Percentiles rank a stretch among this genome's conserved stretches.
Conservation (phyloP, 1,140 invertebrate genomes). For the Helicoverpa armigera region DNA sequence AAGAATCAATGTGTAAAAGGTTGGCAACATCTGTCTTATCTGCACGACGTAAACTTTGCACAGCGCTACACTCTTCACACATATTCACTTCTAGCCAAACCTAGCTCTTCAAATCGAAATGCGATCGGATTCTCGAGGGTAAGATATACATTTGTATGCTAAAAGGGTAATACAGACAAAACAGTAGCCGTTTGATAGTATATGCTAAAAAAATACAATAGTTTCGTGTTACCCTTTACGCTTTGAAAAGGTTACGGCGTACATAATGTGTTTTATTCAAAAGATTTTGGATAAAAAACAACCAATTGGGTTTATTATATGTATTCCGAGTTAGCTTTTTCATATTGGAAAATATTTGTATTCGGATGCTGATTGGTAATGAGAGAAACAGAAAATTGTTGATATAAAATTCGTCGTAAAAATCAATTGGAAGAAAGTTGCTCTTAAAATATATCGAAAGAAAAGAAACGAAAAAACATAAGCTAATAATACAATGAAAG, state of each 20-base stretch:
- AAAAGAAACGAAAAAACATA: not conserved
- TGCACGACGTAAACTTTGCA: constrained; percentile 18
- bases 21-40: constrained; percentile 41
- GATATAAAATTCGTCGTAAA: constrained; percentile 8
- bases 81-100: constrained; percentile 40
- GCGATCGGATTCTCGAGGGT: constrained; percentile 42
- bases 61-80: constrained; percentile 20
- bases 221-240: constrained; percentile 35
- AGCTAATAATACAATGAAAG: not conserved
- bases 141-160: constrained; percentile 48
- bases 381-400: not conserved
- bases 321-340: not conserved
- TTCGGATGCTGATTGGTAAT: not conserved
- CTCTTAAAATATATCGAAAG: not conserved
- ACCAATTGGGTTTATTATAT: constrained; percentile 12
- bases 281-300: not conserved
- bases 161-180: constrained; percentile 41
- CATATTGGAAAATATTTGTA: not conserved
- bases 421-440: not conserved
- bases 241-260: constrained; percentile 20
- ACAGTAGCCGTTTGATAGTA: constrained; percentile 39
- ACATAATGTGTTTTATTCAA: constrained; percentile 5
- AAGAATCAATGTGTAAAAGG: constrained; percentile 29
- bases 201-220: constrained; percentile 40
- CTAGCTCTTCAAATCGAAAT: constrained; percentile 37